A percentile compares a stretch with the other conserved stretches of the same genome.
These are phyloP conservation scores for Nomada goodeniana DNA, from an alignment of 2,888 invertebrate genomes.

Conservation along the genomic window DNA sequence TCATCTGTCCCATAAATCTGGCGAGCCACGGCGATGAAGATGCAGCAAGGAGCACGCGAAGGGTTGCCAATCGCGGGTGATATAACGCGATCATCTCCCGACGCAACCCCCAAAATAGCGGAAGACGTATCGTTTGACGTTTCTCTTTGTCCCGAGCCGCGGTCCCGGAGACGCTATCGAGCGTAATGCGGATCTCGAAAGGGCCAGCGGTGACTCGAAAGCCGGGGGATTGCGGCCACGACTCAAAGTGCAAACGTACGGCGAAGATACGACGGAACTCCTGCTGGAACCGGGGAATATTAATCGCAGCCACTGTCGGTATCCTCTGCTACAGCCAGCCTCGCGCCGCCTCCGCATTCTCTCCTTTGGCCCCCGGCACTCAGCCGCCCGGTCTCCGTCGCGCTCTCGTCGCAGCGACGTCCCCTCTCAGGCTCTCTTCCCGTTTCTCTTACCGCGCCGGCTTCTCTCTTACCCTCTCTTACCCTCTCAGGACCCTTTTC, in stretches of 20 bases:
- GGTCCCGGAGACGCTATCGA: conserved; percentile 35
- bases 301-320: conserved; percentile 79
- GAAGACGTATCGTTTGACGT: conserved; percentile 18
- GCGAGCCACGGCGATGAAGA: not conserved
- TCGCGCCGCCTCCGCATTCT: conserved; percentile 41
- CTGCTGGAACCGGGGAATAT: conserved; percentile 76
- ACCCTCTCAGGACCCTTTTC: conserved; percentile 61
- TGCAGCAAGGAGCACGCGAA: not conserved
- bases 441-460: conserved; percentile 23
- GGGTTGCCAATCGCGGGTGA: not conserved
- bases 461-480: conserved; percentile 48
- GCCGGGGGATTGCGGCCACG: conserved; percentile 53
- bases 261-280: conserved; percentile 69
- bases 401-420: conserved; percentile 25
- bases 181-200: conserved; percentile 53
- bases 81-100: not conserved
- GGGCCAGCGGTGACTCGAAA: conserved; percentile 48
- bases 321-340: conserved; percentile 50
- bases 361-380: conserved; percentile 29
- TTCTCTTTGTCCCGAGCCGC: conserved; percentile 23
- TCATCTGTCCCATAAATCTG: conserved; percentile 43
- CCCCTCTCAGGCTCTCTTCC: conserved; percentile 35
- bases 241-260: conserved; percentile 67
- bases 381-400: conserved; percentile 24
- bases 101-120: not conserved